Evolutionary conservation across 2,113 vertebrate species (phyloP), one percentile per base, ranked within the genome.

Genomic region (Boleophthalmus pectinirostris): DNA sequence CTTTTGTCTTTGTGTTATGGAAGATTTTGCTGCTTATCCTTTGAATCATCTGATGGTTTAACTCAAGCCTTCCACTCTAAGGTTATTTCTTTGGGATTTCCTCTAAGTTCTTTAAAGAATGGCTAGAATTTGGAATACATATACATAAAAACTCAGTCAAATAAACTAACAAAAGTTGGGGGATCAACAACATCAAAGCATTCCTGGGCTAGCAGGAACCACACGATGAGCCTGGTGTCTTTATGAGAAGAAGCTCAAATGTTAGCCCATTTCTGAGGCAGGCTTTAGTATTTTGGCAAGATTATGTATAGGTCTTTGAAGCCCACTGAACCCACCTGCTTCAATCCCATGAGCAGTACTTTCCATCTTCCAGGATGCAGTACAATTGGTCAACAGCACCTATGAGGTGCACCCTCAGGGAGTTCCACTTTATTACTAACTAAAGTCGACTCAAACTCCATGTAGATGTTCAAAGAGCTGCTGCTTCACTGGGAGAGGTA

Each of bases 291-390:
- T 88, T 89, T 88, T 90, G 66, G 5, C 75, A 69, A 90, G 92
- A 93, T 94, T 94, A 93, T 85, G 75, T 79, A 83, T 82, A 82
- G 78, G 88, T 85, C 91, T 94, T 92, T 93, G 91, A 93, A 92
- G 90, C 87, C 86, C 81, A 88, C 84, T 87, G 84, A 92, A 88
- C 87, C 91, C 91, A 92, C 89, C 90, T 90, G 90, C 90, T 90
- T 86, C 88, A 85, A 88, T 90, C 85, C 81, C 73, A 69, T 70
- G 79, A 82, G 82, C n/a, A 47, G 70, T 74, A 70, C 82, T 87
- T 84, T 89, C 83, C 38, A 68, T 78, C 88, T 85, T 91, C 71
- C 81, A 82, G 79, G 74, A 83, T 70, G 69, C 56, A 66, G 82
- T 88, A 87, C 87, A 85, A 87, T 87, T 91, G 89, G 90, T 89